Conservation (phyloP, 1,140 invertebrate genomes). For the Lepidotrigona ventralis region DNA sequence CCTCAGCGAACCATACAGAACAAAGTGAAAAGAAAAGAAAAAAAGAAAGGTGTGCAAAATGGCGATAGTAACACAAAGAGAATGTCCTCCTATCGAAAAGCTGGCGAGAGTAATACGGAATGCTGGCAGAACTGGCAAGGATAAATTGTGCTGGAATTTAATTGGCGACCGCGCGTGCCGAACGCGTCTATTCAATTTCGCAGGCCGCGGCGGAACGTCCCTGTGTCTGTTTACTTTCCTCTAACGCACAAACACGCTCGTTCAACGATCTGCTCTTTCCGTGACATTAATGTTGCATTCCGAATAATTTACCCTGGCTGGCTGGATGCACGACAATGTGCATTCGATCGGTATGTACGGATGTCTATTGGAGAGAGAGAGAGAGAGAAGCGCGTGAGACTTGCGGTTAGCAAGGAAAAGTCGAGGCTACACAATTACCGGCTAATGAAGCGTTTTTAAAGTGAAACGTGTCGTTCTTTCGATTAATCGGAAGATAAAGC, state of each 20-base stretch:
- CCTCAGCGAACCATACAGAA: neutral
- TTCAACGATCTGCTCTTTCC: slow-evolving; percentile 8
- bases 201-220: neutral
- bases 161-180: slow-evolving; percentile 17
- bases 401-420: neutral
- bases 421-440: neutral
- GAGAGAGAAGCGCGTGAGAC: neutral
- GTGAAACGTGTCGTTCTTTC: neutral
- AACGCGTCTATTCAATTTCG: slow-evolving; percentile 22
- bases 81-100: slow-evolving; percentile 15
- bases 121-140: neutral
- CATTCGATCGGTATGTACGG: neutral
- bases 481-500: no score
- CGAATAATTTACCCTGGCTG: slow-evolving; percentile 12
- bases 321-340: neutral
- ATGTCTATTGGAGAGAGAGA: neutral
- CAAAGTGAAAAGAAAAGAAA: neutral
- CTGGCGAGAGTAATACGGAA: neutral
- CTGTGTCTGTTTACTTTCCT: neutral
- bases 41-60: neutral
- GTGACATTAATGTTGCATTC: slow-evolving; percentile 1
- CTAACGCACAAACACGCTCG: neutral
- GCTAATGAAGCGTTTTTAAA: neutral
- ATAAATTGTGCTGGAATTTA: slow-evolving; percentile 28
- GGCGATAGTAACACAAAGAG: neutral